Percentiles rank a stretch among this genome's conserved stretches.
phyloP scores from a whole-genome alignment of 2,113 vertebrate species.

The Dipodomys stephensi region DNA sequence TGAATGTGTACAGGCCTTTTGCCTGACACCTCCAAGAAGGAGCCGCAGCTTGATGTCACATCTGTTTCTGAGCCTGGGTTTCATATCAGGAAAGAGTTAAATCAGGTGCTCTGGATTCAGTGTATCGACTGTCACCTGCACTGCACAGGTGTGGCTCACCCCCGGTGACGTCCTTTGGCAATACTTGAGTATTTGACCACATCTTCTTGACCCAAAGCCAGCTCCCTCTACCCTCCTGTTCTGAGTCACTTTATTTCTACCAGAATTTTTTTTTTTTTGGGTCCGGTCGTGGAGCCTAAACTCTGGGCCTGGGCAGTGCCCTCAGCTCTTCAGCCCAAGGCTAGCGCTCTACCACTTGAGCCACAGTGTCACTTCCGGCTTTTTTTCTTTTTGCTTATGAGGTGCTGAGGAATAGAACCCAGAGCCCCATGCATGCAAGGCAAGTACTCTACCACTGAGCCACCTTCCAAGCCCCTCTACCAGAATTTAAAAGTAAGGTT shows the following conservation, averaged over 20 bases:
- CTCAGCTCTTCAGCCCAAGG: too few relatives aligned
- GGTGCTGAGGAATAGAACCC: too few relatives aligned
- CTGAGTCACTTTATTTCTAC: constrained; percentile 44
- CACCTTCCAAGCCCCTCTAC: too few relatives aligned
- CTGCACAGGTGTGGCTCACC: background rate
- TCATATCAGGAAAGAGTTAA: background rate
- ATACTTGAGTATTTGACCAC: background rate
- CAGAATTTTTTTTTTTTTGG: background rate
- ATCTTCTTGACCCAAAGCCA: background rate
- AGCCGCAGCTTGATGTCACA: background rate
- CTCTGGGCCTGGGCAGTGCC: too few relatives aligned
- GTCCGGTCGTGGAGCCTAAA: too few relatives aligned
- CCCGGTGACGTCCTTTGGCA: background rate
- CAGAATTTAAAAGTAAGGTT: background rate
- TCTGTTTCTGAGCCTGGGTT: background rate
- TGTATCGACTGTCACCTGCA: background rate
- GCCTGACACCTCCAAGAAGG: background rate
- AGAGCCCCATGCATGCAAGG: too few relatives aligned
- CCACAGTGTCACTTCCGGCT: too few relatives aligned
- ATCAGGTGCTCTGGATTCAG: background rate
- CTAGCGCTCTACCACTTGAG: too few relatives aligned
- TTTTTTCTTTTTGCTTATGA: too few relatives aligned
- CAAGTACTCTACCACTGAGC: too few relatives aligned
- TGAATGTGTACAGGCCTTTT: background rate
- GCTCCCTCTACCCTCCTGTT: background rate